Conservation (phyloP, 2,113 vertebrate species). For the Lepisosteus osseus region DNA sequence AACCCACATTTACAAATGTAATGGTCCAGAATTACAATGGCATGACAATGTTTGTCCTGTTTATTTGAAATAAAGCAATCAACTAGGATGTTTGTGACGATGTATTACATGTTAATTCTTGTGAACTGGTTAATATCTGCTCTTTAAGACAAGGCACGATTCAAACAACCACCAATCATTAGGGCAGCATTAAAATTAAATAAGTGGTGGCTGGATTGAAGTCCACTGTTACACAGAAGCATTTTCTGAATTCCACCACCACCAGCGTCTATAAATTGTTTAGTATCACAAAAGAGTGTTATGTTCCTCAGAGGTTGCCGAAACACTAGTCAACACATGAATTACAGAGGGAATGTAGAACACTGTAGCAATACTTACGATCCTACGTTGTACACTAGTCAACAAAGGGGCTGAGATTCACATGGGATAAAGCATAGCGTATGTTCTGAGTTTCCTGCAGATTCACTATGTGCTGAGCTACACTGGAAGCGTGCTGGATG, state of each 20-base stretch:
- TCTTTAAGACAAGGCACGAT: too few relatives aligned
- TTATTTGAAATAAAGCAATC: too few relatives aligned
- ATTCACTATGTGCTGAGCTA: background rate
- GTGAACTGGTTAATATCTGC: too few relatives aligned
- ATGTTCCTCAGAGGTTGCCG: background rate
- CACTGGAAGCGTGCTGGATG: background rate
- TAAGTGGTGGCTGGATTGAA: background rate
- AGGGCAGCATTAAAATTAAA: too few relatives aligned
- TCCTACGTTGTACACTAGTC: too few relatives aligned
- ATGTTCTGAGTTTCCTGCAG: too few relatives aligned
- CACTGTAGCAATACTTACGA: background rate
- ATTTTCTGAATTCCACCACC: background rate
- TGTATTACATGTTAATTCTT: too few relatives aligned
- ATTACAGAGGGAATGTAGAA: background rate
- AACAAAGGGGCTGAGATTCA: background rate
- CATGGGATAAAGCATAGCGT: background rate
- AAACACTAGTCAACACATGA: background rate
- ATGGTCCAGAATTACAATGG: too few relatives aligned
- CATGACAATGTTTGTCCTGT: too few relatives aligned
- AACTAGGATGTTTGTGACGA: too few relatives aligned
- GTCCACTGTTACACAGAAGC: background rate
- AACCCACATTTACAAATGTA: too few relatives aligned
- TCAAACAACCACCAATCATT: too few relatives aligned
- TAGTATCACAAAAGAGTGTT: background rate
- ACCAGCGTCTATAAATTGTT: background rate